Conservation (phyloP, 2,797 vertebrate species). For the Propithecus deckenii region DNA sequence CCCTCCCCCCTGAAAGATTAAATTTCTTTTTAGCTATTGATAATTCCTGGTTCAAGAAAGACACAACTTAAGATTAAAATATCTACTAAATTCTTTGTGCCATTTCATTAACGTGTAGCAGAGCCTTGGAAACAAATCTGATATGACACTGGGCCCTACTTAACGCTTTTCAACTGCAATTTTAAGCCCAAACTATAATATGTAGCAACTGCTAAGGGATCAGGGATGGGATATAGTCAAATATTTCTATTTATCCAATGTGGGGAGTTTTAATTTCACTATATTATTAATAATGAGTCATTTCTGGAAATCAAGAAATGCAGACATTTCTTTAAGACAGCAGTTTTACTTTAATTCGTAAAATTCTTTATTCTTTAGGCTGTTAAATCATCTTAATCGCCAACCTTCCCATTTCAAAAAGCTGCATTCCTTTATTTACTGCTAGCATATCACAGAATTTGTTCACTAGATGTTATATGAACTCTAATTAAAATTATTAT, state of each 20-base stretch:
- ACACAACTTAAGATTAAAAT: conserved; percentile 16
- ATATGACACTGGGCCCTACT: not conserved
- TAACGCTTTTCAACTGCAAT: not conserved
- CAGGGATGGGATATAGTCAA: not conserved
- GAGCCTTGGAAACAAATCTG: conserved; percentile 50
- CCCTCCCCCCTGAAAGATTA: not conserved
- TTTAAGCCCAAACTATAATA: conserved; percentile 44
- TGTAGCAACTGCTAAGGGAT: not conserved
- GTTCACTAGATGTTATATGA: conserved; percentile 17
- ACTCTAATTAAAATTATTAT: conserved; percentile 22
- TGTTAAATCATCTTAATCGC: conserved; percentile 3
- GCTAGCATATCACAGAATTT: conserved; percentile 10
- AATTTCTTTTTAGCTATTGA: not conserved
- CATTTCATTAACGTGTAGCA: conserved; percentile 27
- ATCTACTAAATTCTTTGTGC: conserved; percentile 12
- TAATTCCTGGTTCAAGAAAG: conserved; percentile 44
- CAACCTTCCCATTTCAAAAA: conserved; percentile 39
- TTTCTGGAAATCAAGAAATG: conserved; percentile 40
- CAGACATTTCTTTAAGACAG: not conserved
- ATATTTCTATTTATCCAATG: not conserved
- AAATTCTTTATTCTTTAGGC: conserved; percentile 13
- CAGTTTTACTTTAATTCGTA: conserved; percentile 25
- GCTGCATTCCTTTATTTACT: conserved; percentile 3
- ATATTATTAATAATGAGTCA: conserved; percentile 2
- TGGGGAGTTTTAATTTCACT: not conserved